Base-by-base conservation (phyloP, 2,888 invertebrate genomes). In the Nomada hirtipes region DNA sequence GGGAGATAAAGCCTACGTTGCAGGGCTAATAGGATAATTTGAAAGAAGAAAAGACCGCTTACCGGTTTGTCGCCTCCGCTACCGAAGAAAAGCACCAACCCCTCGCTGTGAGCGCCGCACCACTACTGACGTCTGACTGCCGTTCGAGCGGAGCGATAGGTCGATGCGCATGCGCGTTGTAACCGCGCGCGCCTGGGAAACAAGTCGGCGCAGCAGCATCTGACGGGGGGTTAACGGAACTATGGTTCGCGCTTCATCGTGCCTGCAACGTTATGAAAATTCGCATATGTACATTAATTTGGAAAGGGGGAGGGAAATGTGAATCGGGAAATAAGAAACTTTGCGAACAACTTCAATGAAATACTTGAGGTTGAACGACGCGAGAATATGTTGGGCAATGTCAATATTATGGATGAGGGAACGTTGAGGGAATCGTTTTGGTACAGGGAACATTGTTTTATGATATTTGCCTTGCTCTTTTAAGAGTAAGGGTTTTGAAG, bases 101-200 rank as follows among this genome's bases (percentile, higher is more conserved):
- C 36, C 82, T 71, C 73, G 20, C 36, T 67, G 77, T 68, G 70
- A 74, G 53, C 82, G 82, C 77, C 83, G 82, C 81, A 83, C 83
- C 71, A 83, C 82, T 90, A 89, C 90, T 90, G 89, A 88, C 84
- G 84, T 86, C 86, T 81, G 86, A 87, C 80, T 85, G 84, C 81
- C 68, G 61, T 79, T 71, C 60, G 55, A 73, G 42, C n/a, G 26
- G 50, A 61, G 60, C 52, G 60, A 57, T 61, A 67, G 82, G 82
- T 67, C 70, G 70, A 42, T 20, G 61, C 74, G 67, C 74, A 36
- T 68, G 74, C 70, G 81, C 53, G 10, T 0, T 61, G 4, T 0
- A 1, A 0, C 2, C 13, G 26, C 47, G 47, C 47, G 47, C 55
- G 65, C 79, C 79, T 79, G 71, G 79, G 71, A 61, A 10, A 63